Base-by-base conservation (phyloP, 2,113 vertebrate species). In the Scartelaos histophorus region DNA sequence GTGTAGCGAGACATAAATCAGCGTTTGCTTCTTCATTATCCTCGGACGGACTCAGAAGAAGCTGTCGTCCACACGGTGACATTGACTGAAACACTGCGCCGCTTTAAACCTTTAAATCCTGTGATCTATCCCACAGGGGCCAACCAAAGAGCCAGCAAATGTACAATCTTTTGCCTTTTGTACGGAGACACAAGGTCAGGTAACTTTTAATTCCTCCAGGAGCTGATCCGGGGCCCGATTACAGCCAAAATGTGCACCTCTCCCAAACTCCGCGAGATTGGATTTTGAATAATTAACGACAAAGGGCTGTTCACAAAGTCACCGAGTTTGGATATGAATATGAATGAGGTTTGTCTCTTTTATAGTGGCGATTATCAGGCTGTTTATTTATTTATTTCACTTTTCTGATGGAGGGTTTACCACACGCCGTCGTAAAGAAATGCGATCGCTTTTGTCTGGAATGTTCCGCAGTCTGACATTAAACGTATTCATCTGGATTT, bases 231-330 rank as follows among this genome's bases (percentile, higher is more conserved):
- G 29, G 21, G 17, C 29, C 5, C 19, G 22, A 53, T 34, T 6
- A 21, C 0, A 54, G 2, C 2, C 61, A 24, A 13, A 29, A 68
- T 49, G 19, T 38, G 34, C 34, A 64, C 34, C 17, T 19, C 19
- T 38, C 34, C 61, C 58, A 61, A n/a, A 38, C 61, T 21, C 34
- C 38, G 19, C 43, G n/a, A 38, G 61, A 64, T 64, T 64, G 61
- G 17, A 19, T 19, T 64, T 64, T 64, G 11, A 64, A 64, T 64
- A 64, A 43, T 64, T 64, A 64, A 64, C 61, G 34, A 19, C 61
- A 13, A 11, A 64, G 29, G 9, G 17, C 10, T 64, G 34, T 64
- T 64, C 34, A 10, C 58, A 61, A 61, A 34, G 58, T 22, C 56
- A 57, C 12, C 22, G 13, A 16, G 24, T 34, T 5, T 34, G 25